Conservation (phyloP, 2,797 vertebrate species). For the Muscicapa striata region DNA sequence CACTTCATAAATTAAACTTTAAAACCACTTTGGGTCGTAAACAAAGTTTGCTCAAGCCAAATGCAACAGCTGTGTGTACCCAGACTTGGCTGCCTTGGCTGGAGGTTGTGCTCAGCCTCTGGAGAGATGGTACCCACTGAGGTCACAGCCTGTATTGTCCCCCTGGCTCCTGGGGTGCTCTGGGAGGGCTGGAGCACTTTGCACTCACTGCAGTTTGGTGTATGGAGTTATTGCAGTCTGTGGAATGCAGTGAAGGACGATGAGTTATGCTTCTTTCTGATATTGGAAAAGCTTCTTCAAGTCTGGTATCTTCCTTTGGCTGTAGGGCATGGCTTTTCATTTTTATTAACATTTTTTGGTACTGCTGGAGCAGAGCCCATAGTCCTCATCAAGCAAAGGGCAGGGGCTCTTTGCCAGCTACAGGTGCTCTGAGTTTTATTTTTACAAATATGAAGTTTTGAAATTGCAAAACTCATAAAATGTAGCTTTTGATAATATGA, state of each 20-base stretch:
- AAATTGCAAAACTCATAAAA: not conserved
- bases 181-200: not conserved
- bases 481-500: rapidly evolving
- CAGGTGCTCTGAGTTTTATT: not conserved
- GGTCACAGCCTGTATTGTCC: not conserved
- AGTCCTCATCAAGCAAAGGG: rapidly evolving
- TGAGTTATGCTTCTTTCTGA: not conserved
- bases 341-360: not conserved
- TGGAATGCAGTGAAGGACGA: not conserved
- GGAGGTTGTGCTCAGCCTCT: not conserved
- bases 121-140: not conserved
- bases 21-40: not conserved
- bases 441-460: not conserved
- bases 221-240: not conserved
- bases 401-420: not conserved
- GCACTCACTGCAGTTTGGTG: not conserved
- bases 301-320: not conserved
- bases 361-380: not conserved
- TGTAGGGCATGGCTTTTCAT: not conserved
- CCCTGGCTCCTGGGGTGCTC: not conserved
- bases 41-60: not conserved
- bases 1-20: constrained; percentile 9
- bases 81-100: not conserved
- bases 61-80: not conserved
- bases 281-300: not conserved